Conservation (phyloP, 1,140 invertebrate species). For the Drosophila lacteicornis region DNA sequence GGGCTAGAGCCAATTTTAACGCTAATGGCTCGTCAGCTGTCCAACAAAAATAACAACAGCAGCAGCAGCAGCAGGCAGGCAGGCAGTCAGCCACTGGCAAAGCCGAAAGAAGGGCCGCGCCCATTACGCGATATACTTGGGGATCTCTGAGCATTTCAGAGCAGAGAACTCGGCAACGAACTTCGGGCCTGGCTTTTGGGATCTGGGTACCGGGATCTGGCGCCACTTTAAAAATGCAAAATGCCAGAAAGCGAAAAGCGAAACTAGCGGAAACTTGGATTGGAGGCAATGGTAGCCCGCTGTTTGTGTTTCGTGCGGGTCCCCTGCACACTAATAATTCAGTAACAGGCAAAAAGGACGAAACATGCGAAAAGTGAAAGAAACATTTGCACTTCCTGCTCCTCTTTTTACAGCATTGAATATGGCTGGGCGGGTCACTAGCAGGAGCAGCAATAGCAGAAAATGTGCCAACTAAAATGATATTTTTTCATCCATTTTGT, state of each 20-base stretch:
- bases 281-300: background rate
- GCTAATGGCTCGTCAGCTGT: conserved; percentile 73
- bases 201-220: conserved; percentile 19
- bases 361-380: conserved; percentile 67
- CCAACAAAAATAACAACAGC: conserved; percentile 50
- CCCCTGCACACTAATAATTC: conserved; percentile 71
- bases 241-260: conserved; percentile 51
- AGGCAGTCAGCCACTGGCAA: background rate
- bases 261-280: conserved; percentile 65
- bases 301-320: conserved; percentile 35
- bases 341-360: conserved; percentile 73
- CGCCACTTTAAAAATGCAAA: conserved; percentile 75
- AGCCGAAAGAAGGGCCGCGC: conserved; percentile 42
- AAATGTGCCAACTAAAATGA: conserved; percentile 76
- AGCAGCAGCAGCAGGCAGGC: conserved; percentile 5
- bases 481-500: conserved; percentile 61
- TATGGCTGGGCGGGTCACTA: conserved; percentile 71
- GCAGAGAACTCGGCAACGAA: conserved; percentile 5
- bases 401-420: conserved; percentile 48
- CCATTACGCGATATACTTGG: conserved; percentile 54
- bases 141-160: conserved; percentile 16
- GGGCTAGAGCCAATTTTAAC: conserved; percentile 77
- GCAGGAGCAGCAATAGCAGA: conserved; percentile 11
- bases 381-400: conserved; percentile 82
- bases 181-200: conserved; percentile 16